Evolutionary conservation across 2,888 invertebrate genomes (phyloP), one percentile per base, ranked within the genome.

Genomic region (Phymatocera aterrima): DNA sequence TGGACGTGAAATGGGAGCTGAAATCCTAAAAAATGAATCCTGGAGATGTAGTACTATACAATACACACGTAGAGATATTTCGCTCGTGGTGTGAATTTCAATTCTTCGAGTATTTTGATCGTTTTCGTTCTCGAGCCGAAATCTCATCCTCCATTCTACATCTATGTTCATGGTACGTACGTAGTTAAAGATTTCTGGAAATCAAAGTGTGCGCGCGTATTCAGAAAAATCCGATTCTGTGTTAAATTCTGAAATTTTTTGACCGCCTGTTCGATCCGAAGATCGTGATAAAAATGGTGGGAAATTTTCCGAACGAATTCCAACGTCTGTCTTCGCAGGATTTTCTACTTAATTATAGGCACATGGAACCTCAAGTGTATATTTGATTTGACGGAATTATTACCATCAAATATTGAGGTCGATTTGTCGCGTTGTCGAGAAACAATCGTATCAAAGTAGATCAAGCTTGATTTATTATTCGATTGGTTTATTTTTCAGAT

Each of bases 391-490:
- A 10, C 4, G 24, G 4, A 57, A 57, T 57, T 24, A 21, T 57
- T 15, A 3, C 10, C 12, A 3, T 28, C 57, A 28, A 28, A 28
- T 57, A 57, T 28, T 21, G 28, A 28, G 5, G 28, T 12, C 5
- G 8, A 57, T n/a, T n/a, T n/a, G n/a, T n/a, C n/a, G n/a, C n/a
- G n/a, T n/a, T n/a, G n/a, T n/a, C 28, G 24, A 5, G 28, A 15
- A 12, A 24, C 28, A 57, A 57, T 57, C 28, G 57, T 28, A 15
- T 12, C 57, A 3, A 15, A 57, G 28, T 28, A 57, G 15, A 34
- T 64, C 37, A 21, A 64, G 37, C 64, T 64, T 6, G 34, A 18
- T 64, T 37, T 10, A 64, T 68, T 6, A 68, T n/a, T 68, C 10
- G 6, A 43, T 68, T 46, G 5, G 46, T 68, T 40, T 15, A 68